Base-by-base conservation (phyloP, 2,113 vertebrate genomes). In the Lathamus discolor region DNA sequence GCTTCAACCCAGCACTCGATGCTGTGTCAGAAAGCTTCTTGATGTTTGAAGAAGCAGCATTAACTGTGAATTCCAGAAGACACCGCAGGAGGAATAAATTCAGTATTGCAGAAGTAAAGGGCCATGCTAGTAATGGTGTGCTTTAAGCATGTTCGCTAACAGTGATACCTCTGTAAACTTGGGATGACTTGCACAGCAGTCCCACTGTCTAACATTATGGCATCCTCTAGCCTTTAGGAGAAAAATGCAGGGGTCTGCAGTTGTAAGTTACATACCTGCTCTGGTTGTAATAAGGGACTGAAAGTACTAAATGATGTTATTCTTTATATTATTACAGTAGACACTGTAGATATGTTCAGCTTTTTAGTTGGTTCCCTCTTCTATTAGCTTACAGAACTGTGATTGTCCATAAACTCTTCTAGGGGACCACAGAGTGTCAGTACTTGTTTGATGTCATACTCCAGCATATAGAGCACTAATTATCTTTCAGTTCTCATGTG, bases 21-120 rank as follows among this genome's bases (percentile, higher is more conserved):
- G 43, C 77, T 79, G 57, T 84, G 35, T 76, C 80, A 73, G 67
- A 64, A 82, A 92, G 83, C 83, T 84, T 69, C 43, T 83, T 62
- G 37, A 9, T 49, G 57, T 92, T 86, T 75, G 46, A 74, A 75
- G 86, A 64, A 82, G 41, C 19, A 73, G 44, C 39, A 29, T 68
- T 48, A 69, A 18, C 76, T 66, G n/a, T 73, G 88, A 90, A 51
- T 55, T 90, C 0, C 0, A 83, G n/a, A 72, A 86, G 69, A 37
- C 51, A 43, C 10, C 48, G 37, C 28, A 41, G 24, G 19, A 78
- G 54, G 39, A 93, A 78, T 59, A 44, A 87, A 54, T 55, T 39
- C 17, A 55, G 0, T 73, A 24, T 37, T 86, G 31, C 13, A 28
- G 5, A 75, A 73, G 31, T 43, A 31, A 44, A 17, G 23, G 14